Conservation (phyloP, 2,113 vertebrate genomes). For the Chelonoidis abingdonii region DNA sequence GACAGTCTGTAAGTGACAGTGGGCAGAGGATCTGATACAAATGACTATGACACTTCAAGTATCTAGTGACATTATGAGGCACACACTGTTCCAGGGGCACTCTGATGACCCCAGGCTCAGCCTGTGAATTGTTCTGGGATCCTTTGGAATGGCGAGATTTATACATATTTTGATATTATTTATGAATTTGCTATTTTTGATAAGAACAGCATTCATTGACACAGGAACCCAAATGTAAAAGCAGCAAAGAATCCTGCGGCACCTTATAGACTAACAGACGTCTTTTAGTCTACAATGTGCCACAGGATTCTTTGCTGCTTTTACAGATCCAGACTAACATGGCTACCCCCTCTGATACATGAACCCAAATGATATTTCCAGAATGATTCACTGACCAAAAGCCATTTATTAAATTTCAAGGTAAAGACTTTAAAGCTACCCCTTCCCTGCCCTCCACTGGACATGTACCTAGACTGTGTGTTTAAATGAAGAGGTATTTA, state of each 20-base stretch:
- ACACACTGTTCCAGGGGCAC: rapidly evolving
- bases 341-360: neutral
- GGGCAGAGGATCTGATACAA: neutral
- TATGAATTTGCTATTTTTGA: neutral
- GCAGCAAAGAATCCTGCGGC: too few relatives aligned
- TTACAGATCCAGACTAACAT: too few relatives aligned
- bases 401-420: rapidly evolving
- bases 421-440: neutral
- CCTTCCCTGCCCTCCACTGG: neutral
- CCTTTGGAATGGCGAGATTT: neutral
- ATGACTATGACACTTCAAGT: neutral
- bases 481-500: neutral
- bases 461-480: neutral
- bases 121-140: rapidly evolving
- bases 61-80: too few relatives aligned
- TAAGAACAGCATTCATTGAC: rapidly evolving
- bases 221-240: rapidly evolving
- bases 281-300: too few relatives aligned
- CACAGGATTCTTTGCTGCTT: too few relatives aligned
- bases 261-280: too few relatives aligned
- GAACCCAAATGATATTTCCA: rapidly evolving
- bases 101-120: neutral
- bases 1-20: neutral
- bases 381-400: neutral
- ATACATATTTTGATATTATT: neutral